A percentile compares a stretch with the other conserved stretches of the same genome.
phyloP scores from a whole-genome alignment of 2,888 invertebrate species.

The Melitaea athalia region DNA sequence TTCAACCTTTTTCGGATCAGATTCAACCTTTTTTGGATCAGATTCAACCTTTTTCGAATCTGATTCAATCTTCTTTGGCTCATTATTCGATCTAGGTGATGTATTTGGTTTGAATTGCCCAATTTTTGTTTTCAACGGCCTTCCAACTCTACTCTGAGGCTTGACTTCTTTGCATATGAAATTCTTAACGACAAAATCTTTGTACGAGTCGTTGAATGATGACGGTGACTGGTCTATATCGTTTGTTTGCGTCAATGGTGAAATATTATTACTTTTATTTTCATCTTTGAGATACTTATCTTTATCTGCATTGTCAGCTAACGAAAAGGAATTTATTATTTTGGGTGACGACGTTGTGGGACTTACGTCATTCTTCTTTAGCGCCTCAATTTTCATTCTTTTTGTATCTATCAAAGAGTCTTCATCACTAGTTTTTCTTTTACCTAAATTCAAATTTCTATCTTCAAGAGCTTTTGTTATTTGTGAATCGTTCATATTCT shows the following conservation, averaged over 20 bases:
- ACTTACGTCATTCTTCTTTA: background rate
- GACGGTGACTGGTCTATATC: constrained; percentile 43
- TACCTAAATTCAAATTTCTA: constrained; percentile 4
- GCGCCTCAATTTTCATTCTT: background rate
- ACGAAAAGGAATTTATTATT: constrained; percentile 41
- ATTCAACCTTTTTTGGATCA: background rate
- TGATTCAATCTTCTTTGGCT: background rate
- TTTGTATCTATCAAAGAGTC: constrained; percentile 1
- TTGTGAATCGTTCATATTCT: constrained; percentile 48
- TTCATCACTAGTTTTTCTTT: constrained; percentile 17
- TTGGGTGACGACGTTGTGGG: constrained; percentile 34
- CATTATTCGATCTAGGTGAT: background rate
- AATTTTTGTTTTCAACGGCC: constrained; percentile 57
- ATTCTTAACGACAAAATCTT: constrained; percentile 58
- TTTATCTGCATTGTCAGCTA: constrained; percentile 36
- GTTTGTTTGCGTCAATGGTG: constrained; percentile 18
- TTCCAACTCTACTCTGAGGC: constrained; percentile 8
- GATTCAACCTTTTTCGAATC: background rate
- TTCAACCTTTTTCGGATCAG: background rate
- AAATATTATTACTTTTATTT: constrained; percentile 23
- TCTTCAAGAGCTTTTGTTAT: constrained; percentile 48
- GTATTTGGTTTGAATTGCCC: constrained; percentile 54
- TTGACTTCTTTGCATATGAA: constrained; percentile 34
- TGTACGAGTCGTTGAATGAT: constrained; percentile 64
- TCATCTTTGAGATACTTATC: constrained; percentile 19